A percentile compares a stretch with the other conserved stretches of the same genome.
Evolutionary conservation across 2,888 invertebrate genomes (phyloP).

Genomic region (Cecidostiba fungosa): DNA sequence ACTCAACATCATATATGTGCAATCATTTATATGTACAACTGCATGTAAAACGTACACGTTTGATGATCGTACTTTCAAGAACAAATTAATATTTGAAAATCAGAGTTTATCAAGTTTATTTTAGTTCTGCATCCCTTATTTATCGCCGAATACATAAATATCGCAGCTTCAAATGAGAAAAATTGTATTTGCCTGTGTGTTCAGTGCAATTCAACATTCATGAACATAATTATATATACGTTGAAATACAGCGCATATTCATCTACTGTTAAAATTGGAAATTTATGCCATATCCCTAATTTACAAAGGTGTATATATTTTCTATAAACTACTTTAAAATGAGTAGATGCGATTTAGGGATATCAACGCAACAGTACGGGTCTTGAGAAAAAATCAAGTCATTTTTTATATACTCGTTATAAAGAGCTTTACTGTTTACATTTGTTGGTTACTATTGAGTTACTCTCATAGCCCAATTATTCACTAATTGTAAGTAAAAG

Average conservation of each 20-base stretch:
- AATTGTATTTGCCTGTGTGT: not conserved
- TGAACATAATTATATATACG: constrained; percentile 12
- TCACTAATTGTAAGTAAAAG: constrained; percentile 28
- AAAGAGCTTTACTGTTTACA: constrained; percentile 40
- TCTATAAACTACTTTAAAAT: constrained; percentile 14
- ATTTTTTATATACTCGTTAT: constrained; percentile 39
- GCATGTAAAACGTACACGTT: not conserved
- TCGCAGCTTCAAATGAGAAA: constrained; percentile 31
- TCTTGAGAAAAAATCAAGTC: constrained; percentile 51
- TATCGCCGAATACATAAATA: constrained; percentile 12
- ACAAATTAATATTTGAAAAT: constrained; percentile 24
- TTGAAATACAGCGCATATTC: constrained; percentile 34
- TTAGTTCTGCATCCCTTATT: not conserved
- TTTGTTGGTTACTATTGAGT: constrained; percentile 23
- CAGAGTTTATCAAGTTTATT: constrained; percentile 10
- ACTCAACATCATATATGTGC: constrained; percentile 30
- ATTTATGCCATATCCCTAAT: not conserved
- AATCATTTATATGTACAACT: constrained; percentile 21
- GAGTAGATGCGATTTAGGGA: constrained; percentile 1
- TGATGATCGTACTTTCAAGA: not conserved
- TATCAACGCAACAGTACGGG: constrained; percentile 26
- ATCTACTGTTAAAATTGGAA: not conserved
- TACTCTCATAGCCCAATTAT: constrained; percentile 28
- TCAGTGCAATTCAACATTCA: not conserved
- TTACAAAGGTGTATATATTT: not conserved